phyloP scores from a whole-genome alignment of 2,113 vertebrate species.

The Sinocyclocheilus anshuiensis region DNA sequence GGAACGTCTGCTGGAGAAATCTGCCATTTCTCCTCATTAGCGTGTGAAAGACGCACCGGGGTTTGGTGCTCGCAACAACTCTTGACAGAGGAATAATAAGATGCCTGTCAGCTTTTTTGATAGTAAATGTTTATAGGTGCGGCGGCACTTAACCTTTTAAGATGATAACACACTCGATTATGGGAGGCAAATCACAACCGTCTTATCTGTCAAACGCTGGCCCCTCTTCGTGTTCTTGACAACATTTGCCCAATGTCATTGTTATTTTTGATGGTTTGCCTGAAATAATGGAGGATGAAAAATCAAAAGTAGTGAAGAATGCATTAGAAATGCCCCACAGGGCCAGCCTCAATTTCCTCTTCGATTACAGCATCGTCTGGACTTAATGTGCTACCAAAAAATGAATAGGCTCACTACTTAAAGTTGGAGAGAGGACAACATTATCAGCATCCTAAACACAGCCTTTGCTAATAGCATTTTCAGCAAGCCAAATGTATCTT shows the following conservation, averaged over 20 bases:
- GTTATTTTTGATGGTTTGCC: constrained; percentile 46
- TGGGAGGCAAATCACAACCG: constrained; percentile 30
- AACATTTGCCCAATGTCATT: constrained; percentile 25
- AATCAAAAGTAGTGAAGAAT: constrained; percentile 22
- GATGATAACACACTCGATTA: constrained; percentile 52
- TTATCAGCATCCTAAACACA: constrained; percentile 30
- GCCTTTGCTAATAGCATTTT: constrained; percentile 8
- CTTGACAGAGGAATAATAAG: constrained; percentile 58
- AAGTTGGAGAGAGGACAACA: constrained; percentile 27
- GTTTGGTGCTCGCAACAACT: constrained; percentile 30
- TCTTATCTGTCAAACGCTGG: constrained; percentile 34
- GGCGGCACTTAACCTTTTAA: constrained; percentile 42
- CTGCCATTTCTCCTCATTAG: constrained; percentile 50
- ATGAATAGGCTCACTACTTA: constrained; percentile 12
- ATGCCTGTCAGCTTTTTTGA: constrained; percentile 49
- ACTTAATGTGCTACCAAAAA: constrained; percentile 31
- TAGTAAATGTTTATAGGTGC: constrained; percentile 52
- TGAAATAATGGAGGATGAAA: constrained; percentile 33
- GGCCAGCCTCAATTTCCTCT: constrained; percentile 28
- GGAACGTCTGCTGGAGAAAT: constrained; percentile 9
- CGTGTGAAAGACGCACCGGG: constrained; percentile 22
- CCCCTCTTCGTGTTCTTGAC: constrained; percentile 45
- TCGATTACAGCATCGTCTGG: neutral
- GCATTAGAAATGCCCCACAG: constrained; percentile 28
- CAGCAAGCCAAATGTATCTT: constrained; percentile 17